Percentiles rank a stretch among this genome's conserved stretches.
Evolutionary conservation across 37 sponge, comb jelly and placozoan genomes (phyloP).

Genomic region (Axinella damicornis): DNA sequence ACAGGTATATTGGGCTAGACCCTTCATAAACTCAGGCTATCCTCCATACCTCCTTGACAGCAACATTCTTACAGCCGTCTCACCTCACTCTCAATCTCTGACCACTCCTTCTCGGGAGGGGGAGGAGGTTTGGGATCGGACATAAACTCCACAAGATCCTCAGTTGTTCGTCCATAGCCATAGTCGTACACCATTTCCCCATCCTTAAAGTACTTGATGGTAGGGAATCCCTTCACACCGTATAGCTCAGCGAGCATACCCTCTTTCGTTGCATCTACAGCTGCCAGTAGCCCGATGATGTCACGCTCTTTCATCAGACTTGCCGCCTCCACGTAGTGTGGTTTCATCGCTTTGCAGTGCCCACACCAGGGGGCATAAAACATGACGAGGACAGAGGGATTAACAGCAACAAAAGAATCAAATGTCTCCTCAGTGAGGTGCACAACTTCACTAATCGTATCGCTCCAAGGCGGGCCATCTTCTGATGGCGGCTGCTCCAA

Average conservation of each 20-base stretch:
- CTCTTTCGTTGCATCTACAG: slow-evolving; percentile 87
- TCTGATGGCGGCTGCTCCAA: too few relatives aligned
- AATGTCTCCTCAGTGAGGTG: slow-evolving; percentile 86
- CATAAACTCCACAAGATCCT: slow-evolving; percentile 91
- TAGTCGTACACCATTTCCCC: slow-evolving; percentile 74
- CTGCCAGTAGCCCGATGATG: slow-evolving; percentile 78
- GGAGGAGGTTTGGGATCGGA: slow-evolving; percentile 90
- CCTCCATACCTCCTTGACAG: neutral
- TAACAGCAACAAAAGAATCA: slow-evolving; percentile 60
- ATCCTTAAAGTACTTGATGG: slow-evolving; percentile 84
- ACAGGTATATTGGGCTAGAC: too few relatives aligned
- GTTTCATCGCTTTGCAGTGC: slow-evolving; percentile 96
- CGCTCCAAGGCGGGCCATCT: slow-evolving; percentile 68
- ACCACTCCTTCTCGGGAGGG: slow-evolving; percentile 87
- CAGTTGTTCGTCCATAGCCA: slow-evolving; percentile 62
- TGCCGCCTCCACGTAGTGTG: slow-evolving; percentile 83
- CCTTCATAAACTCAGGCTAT: too few relatives aligned
- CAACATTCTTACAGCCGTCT: too few relatives aligned
- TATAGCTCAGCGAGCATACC: slow-evolving; percentile 55
- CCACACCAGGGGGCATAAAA: slow-evolving; percentile 98
- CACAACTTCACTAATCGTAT: slow-evolving; percentile 77
- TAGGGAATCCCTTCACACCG: slow-evolving; percentile 82
- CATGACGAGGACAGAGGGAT: slow-evolving; percentile 94
- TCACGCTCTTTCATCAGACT: slow-evolving; percentile 62
- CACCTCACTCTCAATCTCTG: slow-evolving; percentile 70